Evolutionary conservation across 1,140 invertebrate genomes (phyloP).

Genomic region (Pogonus chalceus): DNA sequence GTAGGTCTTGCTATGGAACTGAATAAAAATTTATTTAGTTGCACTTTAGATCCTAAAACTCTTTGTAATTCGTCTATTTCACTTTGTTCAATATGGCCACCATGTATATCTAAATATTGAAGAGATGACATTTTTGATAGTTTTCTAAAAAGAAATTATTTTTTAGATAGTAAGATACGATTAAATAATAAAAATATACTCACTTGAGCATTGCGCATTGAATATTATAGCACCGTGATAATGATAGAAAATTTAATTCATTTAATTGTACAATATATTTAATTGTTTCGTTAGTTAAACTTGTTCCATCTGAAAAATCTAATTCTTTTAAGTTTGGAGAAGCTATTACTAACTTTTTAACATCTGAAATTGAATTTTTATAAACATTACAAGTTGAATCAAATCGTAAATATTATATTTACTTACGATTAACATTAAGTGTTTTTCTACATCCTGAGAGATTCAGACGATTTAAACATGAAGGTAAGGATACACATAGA

Average conservation of each 20-base stretch:
- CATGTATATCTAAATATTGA: conserved; percentile 32
- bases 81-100: conserved; percentile 26
- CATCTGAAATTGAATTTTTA: conserved; percentile 44
- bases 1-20: conserved; percentile 80
- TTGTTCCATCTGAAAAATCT: conserved; percentile 77
- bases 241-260: conserved; percentile 67
- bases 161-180: conserved; percentile 34
- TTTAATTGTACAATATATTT: conserved; percentile 49
- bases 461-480: conserved; percentile 60
- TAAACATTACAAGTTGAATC: neutral
- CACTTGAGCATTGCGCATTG: conserved; percentile 48
- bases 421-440: conserved; percentile 64
- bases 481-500: conserved; percentile 51
- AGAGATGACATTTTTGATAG: conserved; percentile 26
- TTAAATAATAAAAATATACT: conserved; percentile 29
- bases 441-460: conserved; percentile 67
- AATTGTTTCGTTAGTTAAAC: conserved; percentile 50
- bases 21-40: conserved; percentile 59
- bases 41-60: conserved; percentile 35
- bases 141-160: conserved; percentile 33
- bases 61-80: conserved; percentile 28
- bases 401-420: neutral
- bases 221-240: conserved; percentile 77
- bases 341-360: conserved; percentile 48
- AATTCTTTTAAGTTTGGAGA: conserved; percentile 69